Evolutionary conservation across 2,113 vertebrate genomes (phyloP), one percentile per base, ranked within the genome.

Genomic region (Serilophus lunatus): DNA sequence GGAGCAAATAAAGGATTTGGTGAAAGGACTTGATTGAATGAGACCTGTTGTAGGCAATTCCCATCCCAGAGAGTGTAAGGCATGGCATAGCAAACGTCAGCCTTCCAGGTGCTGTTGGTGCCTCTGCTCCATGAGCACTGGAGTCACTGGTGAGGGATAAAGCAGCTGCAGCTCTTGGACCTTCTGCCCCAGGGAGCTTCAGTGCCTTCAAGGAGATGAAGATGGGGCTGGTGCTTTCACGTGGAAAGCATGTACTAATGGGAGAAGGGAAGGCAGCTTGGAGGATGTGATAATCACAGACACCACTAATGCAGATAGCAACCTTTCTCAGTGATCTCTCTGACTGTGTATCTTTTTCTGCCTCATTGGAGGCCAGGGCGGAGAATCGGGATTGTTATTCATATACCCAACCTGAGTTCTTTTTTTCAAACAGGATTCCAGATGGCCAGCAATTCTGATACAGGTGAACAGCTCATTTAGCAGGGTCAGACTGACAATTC

Each of bases 381-480:
- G 61, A 59, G 82, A 75, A 77, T 42, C 0, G 0, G 59, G 56
- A 18, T 76, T 82, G 66, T 76, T 91, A 17, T 86, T 95, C 85
- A 45, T 79, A 72, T 2, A 56, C 33, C 49, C 82, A 89, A 20
- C 89, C 89, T 70, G 80, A 49, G 36, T 8, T 66, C 53, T 40
- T 86, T 54, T 92, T 91, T 76, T 47, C 61, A 53, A 90, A 28
- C 57, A 23, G 9, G 13, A 35, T 82, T 95, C 96, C 96, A 97
- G 95, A 94, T 95, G 96, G 96, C 81, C 82, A 91, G 66, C 26
- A 20, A 50, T 72, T 96, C 61, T 88, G 69, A 89, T 88, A 87
- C 92, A 93, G 91, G 85, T 95, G 91, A 97, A 93, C 83, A 88
- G 94, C 92, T 96, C 94, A 95, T 96, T 96, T 94, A 96, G 88